Conservation (phyloP, 1,140 invertebrate species). For the Sitophilus oryzae region DNA sequence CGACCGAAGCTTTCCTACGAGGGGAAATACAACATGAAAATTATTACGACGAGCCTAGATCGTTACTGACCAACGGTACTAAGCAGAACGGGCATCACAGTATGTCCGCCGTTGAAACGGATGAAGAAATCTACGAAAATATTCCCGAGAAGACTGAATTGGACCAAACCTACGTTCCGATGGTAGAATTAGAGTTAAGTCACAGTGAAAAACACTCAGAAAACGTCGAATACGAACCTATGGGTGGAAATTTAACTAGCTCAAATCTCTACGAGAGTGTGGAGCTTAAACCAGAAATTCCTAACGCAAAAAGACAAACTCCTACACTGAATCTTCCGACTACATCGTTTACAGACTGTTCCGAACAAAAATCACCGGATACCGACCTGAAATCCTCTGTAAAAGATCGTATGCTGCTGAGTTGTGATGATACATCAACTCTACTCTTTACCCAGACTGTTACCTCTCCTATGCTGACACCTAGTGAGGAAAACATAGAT, state of each 20-base stretch:
- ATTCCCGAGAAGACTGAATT: constrained; percentile 29
- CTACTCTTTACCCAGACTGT: constrained; percentile 43
- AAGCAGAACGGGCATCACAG: constrained; percentile 23
- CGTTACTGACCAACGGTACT: constrained; percentile 11
- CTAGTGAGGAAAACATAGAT: constrained; percentile 44
- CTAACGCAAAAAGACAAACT: constrained; percentile 2
- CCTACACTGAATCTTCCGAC: constrained; percentile 22
- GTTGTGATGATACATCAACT: constrained; percentile 38
- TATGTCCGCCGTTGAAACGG: background rate
- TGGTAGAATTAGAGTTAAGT: constrained; percentile 24
- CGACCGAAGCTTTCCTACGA: constrained; percentile 22
- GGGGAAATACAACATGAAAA: constrained; percentile 25
- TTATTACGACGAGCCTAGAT: constrained; percentile 26
- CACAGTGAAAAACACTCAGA: constrained; percentile 4
- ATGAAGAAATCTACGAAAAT: constrained; percentile 31
- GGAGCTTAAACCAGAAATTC: constrained; percentile 3
- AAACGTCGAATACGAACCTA: constrained; percentile 15
- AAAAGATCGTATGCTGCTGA: constrained; percentile 41
- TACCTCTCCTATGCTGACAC: constrained; percentile 43
- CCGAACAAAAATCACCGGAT: constrained; percentile 24
- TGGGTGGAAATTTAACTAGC: constrained; percentile 4
- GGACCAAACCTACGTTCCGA: constrained; percentile 25
- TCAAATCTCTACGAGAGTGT: constrained; percentile 17
- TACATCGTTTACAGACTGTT: constrained; percentile 26
- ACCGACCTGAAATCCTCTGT: constrained; percentile 29